These are phyloP conservation scores for Oceanites oceanicus DNA, from an alignment of 2,113 vertebrate species.

Conservation along the genomic window DNA sequence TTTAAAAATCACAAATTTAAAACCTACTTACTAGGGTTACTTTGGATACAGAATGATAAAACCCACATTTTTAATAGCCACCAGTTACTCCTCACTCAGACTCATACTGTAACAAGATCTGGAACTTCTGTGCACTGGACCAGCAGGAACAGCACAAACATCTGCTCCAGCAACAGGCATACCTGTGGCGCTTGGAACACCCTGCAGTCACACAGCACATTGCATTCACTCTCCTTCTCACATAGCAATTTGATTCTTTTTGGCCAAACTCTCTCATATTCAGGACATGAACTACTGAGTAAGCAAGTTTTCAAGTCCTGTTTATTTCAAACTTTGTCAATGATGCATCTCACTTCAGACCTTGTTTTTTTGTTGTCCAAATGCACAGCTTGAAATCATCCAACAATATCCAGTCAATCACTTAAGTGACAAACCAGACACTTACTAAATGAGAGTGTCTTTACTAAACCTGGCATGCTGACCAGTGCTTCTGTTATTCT, in stretches of 20 bases:
- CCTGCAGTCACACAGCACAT: background rate
- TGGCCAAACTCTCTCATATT: background rate
- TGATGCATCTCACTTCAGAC: background rate
- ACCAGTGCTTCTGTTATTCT: background rate
- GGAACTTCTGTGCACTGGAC: background rate
- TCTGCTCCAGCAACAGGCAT: background rate
- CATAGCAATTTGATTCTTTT: background rate
- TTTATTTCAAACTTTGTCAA: background rate
- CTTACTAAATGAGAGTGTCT: background rate
- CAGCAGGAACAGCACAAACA: background rate
- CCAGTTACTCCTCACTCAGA: background rate
- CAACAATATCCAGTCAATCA: background rate
- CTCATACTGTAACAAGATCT: background rate
- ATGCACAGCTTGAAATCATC: background rate
- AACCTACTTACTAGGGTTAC: background rate
- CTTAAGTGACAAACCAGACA: background rate
- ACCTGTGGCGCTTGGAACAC: background rate
- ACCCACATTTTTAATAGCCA: background rate
- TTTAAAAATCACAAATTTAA: background rate
- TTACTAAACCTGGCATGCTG: background rate
- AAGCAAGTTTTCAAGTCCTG: background rate
- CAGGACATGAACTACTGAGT: background rate
- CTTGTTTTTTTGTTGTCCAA: background rate
- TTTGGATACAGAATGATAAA: background rate
- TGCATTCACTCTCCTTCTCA: background rate